Evolutionary conservation across 2,888 invertebrate species (phyloP).

Genomic region (Cheilosia scutellata): DNA sequence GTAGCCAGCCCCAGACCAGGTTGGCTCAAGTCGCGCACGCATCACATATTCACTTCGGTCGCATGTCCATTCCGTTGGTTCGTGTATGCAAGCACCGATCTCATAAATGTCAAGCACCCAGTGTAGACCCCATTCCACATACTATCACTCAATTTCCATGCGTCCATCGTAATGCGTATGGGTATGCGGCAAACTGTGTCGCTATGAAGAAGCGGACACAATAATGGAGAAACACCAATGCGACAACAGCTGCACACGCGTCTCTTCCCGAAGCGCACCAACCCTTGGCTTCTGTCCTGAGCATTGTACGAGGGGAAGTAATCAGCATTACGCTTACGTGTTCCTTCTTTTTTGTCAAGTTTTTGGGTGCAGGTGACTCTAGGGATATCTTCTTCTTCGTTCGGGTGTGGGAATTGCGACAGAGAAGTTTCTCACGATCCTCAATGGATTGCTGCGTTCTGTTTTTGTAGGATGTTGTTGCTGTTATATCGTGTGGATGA

Average conservation of each 20-base stretch:
- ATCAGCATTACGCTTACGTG: slow-evolving; percentile 70
- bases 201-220: slow-evolving; percentile 36
- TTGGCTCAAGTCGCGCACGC: slow-evolving; percentile 41
- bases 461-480: slow-evolving; percentile 45
- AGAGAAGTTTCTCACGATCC: slow-evolving; percentile 84
- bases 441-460: slow-evolving; percentile 77
- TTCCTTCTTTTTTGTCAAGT: slow-evolving; percentile 65
- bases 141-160: slow-evolving; percentile 54
- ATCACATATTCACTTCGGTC: slow-evolving; percentile 17
- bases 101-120: slow-evolving; percentile 46
- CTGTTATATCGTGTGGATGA: slow-evolving; percentile 49
- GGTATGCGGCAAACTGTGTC: slow-evolving; percentile 11
- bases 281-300: slow-evolving; percentile 47
- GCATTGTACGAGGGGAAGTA: slow-evolving; percentile 67
- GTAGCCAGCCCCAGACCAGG: slow-evolving; percentile 24
- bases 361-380: slow-evolving; percentile 76
- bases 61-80: slow-evolving; percentile 30
- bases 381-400: slow-evolving; percentile 50
- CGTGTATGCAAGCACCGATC: slow-evolving; percentile 25
- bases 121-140: slow-evolving; percentile 33
- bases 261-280: slow-evolving; percentile 61
- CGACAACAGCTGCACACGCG: slow-evolving; percentile 63
- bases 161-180: slow-evolving; percentile 42
- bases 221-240: slow-evolving; percentile 74
- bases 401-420: slow-evolving; percentile 83